phyloP scores from a whole-genome alignment of 2,888 invertebrate species.

The Vandiemenella viatica region DNA sequence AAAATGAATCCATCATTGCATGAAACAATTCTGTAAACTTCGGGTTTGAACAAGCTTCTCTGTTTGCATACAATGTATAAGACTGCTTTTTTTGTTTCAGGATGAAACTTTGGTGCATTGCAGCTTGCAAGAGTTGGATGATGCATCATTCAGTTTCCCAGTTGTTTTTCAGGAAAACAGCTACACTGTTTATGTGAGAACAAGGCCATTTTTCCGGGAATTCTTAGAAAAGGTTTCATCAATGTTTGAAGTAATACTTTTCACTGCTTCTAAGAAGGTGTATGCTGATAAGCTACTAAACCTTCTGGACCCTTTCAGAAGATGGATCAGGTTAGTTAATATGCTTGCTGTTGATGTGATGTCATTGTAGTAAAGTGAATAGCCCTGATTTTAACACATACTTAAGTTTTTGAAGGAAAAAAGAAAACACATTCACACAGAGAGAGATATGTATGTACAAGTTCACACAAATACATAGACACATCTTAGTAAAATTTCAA shows the following conservation, averaged over 20 bases:
- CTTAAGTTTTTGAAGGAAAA: neutral
- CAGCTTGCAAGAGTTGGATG: conserved; percentile 77
- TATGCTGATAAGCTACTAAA: conserved; percentile 89
- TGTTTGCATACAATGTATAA: neutral
- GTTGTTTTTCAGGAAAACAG: conserved; percentile 72
- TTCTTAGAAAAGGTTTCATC: conserved; percentile 80
- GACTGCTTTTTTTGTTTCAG: conserved; percentile 28
- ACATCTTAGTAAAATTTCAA: no score
- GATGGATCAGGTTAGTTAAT: conserved; percentile 61
- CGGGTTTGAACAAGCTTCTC: no score
- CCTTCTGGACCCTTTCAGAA: conserved; percentile 73
- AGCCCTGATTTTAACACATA: no score
- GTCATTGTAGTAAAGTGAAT: no score
- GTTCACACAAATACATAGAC: no score
- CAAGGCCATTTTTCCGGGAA: conserved; percentile 80
- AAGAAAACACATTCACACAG: no score
- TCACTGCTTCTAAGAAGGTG: conserved; percentile 89
- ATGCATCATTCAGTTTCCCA: conserved; percentile 87
- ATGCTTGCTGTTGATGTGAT: neutral
- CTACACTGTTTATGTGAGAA: conserved; percentile 75
- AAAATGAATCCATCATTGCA: no score
- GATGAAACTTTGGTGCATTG: conserved; percentile 95
- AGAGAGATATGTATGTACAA: no score
- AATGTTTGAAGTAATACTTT: conserved; percentile 81
- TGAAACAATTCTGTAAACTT: no score